Conservation (phyloP, 1,140 invertebrate species). For the Plectrocnemia conspersa region DNA sequence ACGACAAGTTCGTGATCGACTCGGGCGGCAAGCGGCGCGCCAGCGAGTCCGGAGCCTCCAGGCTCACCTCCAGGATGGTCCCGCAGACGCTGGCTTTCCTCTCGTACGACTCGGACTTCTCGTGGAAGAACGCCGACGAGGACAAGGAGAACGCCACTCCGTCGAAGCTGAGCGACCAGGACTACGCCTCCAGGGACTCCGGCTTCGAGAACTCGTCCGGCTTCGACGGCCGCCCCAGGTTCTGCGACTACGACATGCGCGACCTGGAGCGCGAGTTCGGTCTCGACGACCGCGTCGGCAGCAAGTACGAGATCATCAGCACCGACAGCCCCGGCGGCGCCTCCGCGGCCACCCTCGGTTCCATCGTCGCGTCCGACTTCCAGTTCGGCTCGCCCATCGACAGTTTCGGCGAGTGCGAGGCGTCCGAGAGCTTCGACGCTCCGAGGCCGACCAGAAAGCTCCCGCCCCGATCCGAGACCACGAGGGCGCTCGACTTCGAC, state of each 20-base stretch:
- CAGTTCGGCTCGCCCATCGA: slow-evolving; percentile 46
- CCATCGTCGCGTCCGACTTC: slow-evolving; percentile 42
- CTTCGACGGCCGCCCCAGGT: slow-evolving; percentile 2
- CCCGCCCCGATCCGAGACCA: slow-evolving; percentile 29
- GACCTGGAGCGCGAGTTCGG: slow-evolving; percentile 48
- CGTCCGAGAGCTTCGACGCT: slow-evolving; percentile 39
- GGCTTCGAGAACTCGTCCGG: slow-evolving; percentile 30
- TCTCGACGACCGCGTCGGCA: slow-evolving; percentile 40
- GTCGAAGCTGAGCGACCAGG: slow-evolving; percentile 17
- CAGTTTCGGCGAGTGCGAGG: slow-evolving; percentile 43
- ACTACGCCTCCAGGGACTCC: slow-evolving; percentile 26
- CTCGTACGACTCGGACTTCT: not conserved
- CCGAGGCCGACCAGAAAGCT: slow-evolving; percentile 14
- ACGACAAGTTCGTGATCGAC: slow-evolving; percentile 30
- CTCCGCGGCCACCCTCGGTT: slow-evolving; percentile 39
- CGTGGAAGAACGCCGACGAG: not conserved
- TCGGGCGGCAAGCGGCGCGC: slow-evolving; percentile 20
- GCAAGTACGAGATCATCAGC: slow-evolving; percentile 50
- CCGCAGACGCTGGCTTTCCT: slow-evolving; percentile 19
- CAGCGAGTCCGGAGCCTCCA: slow-evolving; percentile 16
- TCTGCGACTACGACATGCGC: slow-evolving; percentile 33
- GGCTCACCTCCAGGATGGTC: slow-evolving; percentile 18
- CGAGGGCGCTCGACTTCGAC: slow-evolving; percentile 33
- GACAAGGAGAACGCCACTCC: slow-evolving; percentile 2
- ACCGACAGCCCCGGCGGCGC: slow-evolving; percentile 48